Conservation (phyloP, 2,113 vertebrate species). For the Brienomyrus brachyistius region DNA sequence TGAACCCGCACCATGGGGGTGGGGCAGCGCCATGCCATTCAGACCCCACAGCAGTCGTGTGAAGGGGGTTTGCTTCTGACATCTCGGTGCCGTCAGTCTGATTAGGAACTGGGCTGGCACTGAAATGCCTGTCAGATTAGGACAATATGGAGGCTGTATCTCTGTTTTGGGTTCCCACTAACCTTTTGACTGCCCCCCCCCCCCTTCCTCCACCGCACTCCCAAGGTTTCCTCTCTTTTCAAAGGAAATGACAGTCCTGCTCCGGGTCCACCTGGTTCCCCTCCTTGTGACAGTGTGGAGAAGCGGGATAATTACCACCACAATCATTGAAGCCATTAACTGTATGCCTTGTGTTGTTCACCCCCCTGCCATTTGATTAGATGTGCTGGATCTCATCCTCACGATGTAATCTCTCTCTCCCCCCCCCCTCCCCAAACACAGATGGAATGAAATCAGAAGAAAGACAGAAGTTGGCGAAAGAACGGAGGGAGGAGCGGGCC, state of each 20-base stretch:
- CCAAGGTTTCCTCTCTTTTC: neutral
- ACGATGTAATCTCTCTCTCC: neutral
- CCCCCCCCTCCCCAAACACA: conserved; percentile 36
- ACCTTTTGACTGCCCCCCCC: neutral
- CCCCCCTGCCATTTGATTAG: neutral
- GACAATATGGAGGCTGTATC: neutral
- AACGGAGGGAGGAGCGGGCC: conserved; percentile 84
- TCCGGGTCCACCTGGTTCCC: neutral
- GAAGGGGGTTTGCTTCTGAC: neutral
- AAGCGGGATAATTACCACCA: neutral
- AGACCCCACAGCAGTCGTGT: neutral
- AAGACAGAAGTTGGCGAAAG: conserved; percentile 82
- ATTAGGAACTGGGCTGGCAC: neutral
- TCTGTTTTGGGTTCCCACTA: neutral
- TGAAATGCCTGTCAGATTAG: neutral
- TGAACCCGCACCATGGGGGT: neutral
- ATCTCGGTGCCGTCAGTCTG: neutral
- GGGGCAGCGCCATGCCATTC: neutral
- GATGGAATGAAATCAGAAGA: conserved; percentile 81
- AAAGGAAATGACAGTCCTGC: neutral
- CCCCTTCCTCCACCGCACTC: neutral
- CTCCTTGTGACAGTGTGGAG: neutral
- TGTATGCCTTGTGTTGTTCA: neutral
- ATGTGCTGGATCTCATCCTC: neutral
- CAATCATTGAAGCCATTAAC: neutral